Conservation (phyloP, 2,113 vertebrate species). For the Candoia aspera region DNA sequence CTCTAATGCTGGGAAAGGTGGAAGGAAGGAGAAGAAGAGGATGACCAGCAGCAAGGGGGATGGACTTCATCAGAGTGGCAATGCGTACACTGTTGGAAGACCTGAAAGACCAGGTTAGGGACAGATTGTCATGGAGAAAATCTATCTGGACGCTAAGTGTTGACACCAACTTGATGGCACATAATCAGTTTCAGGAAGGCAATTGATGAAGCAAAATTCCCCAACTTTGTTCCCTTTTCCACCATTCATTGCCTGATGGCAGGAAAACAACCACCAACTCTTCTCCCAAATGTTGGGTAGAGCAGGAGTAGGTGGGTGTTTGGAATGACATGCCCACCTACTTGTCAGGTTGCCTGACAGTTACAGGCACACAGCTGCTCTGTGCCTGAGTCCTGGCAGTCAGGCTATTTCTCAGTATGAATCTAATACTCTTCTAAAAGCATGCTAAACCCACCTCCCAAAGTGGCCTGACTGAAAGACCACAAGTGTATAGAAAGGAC, state of each 20-base stretch:
- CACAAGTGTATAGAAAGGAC: neutral
- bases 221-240: neutral
- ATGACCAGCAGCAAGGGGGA: neutral
- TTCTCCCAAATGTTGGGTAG: neutral
- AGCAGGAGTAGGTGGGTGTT: neutral
- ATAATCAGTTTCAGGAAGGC: neutral
- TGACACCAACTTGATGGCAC: neutral
- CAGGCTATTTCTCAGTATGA: too few species aligned
- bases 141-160: neutral
- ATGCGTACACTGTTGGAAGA: neutral
- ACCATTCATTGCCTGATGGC: neutral
- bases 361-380: neutral
- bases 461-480: neutral
- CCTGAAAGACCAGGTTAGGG: neutral
- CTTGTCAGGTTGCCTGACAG: neutral
- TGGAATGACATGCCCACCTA: neutral
- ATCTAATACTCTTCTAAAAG: neutral
- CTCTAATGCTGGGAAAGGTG: neutral
- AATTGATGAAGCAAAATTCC: neutral
- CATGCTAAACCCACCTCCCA: neutral
- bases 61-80: neutral
- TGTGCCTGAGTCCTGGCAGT: neutral
- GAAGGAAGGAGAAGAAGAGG: neutral
- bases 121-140: neutral
- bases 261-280: neutral